A percentile compares a stretch with the other conserved stretches of the same genome.
Conservation (phyloP, 2,888 invertebrate species). For the Agrotis exclamationis region DNA sequence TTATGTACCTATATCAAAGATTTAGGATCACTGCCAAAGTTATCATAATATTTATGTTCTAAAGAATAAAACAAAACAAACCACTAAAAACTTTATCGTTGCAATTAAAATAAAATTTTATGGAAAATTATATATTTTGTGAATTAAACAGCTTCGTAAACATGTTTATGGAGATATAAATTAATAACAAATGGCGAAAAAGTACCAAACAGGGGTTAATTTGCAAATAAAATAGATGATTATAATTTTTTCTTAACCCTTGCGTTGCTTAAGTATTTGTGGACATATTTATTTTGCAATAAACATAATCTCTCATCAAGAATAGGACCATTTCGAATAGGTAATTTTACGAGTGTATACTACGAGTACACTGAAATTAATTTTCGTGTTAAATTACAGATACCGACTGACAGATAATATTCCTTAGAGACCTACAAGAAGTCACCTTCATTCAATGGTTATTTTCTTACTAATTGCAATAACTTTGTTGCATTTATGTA, state of each 20-base stretch:
- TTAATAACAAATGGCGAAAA: conserved; percentile 10
- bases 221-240: conserved; percentile 29
- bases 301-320: conserved; percentile 31
- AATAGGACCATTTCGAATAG: not conserved
- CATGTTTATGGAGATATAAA: conserved; percentile 1
- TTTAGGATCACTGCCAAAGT: conserved; percentile 55
- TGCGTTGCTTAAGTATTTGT: not conserved
- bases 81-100: conserved; percentile 55
- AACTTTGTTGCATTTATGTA: no score
- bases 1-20: conserved; percentile 61
- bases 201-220: conserved; percentile 5
- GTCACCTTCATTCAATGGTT: not conserved
- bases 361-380: not conserved
- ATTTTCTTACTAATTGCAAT: not conserved
- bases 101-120: conserved; percentile 33
- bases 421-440: not conserved
- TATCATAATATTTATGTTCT: conserved; percentile 65
- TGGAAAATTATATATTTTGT: conserved; percentile 18
- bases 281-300: conserved; percentile 5
- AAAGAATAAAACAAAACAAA: conserved; percentile 57
- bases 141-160: not conserved
- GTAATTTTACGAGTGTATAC: not conserved
- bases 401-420: not conserved
- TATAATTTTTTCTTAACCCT: conserved; percentile 17
- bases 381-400: not conserved